Conservation (phyloP, 2,113 vertebrate genomes). For the Axis porcinus region DNA sequence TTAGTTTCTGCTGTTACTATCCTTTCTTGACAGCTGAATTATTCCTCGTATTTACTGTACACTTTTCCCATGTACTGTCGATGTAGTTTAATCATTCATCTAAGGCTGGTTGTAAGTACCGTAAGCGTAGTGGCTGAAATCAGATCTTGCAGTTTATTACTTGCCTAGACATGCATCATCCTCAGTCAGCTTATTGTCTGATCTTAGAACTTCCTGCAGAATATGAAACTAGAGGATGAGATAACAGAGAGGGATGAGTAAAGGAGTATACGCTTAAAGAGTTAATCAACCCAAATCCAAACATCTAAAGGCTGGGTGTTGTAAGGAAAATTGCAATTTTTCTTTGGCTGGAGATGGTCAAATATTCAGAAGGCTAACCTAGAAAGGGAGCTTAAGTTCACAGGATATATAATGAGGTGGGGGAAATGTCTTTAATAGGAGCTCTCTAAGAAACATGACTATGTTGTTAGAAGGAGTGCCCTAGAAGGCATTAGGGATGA, state of each 20-base stretch:
- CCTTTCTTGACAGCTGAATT: background rate
- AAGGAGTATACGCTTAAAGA: background rate
- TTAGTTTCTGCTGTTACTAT: background rate
- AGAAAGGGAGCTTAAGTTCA: background rate
- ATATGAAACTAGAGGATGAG: background rate
- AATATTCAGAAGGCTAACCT: background rate
- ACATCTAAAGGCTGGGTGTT: background rate
- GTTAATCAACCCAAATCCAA: background rate
- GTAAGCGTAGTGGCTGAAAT: background rate
- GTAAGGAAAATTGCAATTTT: background rate
- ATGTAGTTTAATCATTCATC: conserved; percentile 16
- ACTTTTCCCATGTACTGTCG: background rate
- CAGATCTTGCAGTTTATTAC: conserved; percentile 17
- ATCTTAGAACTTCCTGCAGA: conserved; percentile 22
- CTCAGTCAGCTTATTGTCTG: background rate
- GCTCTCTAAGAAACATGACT: background rate
- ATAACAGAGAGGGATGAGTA: background rate
- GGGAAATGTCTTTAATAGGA: background rate
- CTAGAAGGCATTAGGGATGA: background rate
- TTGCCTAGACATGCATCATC: background rate
- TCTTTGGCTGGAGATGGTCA: background rate
- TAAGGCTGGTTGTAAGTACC: background rate
- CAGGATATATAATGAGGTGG: background rate
- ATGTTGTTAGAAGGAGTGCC: background rate
- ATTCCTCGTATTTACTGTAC: background rate